phyloP scores from a whole-genome alignment of 2,797 vertebrate genomes.

The Phalloptychus januarius region DNA sequence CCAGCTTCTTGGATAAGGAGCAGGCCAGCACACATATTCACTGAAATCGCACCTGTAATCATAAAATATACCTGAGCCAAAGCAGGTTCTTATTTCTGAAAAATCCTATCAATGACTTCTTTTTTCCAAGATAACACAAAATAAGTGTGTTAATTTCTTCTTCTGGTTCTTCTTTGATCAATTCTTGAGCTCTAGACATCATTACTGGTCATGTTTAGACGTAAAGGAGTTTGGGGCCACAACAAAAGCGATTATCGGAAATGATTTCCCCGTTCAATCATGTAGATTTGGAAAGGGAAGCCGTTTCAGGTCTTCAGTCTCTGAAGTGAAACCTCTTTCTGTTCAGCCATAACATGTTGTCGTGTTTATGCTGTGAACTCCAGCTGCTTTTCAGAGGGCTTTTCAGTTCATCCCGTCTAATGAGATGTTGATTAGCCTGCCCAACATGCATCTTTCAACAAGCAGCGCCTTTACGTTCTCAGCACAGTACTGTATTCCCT shows the following conservation, averaged over 20 bases:
- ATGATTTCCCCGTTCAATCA: slow-evolving; percentile 51
- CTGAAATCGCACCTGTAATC: slow-evolving; percentile 53
- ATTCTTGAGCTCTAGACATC: slow-evolving; percentile 53
- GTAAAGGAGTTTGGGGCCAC: slow-evolving; percentile 58
- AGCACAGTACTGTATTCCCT: slow-evolving; percentile 76
- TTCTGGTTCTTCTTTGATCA: slow-evolving; percentile 64
- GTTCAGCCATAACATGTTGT: slow-evolving; percentile 32
- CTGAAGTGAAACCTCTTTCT: slow-evolving; percentile 18
- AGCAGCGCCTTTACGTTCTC: slow-evolving; percentile 61
- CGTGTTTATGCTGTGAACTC: slow-evolving; percentile 44
- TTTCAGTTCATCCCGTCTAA: slow-evolving; percentile 52
- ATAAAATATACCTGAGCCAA: slow-evolving; percentile 60
- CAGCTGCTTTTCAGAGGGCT: slow-evolving; percentile 42
- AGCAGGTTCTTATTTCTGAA: slow-evolving; percentile 37
- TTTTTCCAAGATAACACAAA: slow-evolving; percentile 64
- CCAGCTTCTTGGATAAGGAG: neutral
- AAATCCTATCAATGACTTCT: slow-evolving; percentile 54
- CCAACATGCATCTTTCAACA: slow-evolving; percentile 74
- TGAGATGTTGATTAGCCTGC: slow-evolving; percentile 53
- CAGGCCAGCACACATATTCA: slow-evolving; percentile 16
- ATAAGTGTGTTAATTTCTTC: slow-evolving; percentile 71
- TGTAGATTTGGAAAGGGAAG: slow-evolving; percentile 31
- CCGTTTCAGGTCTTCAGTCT: slow-evolving; percentile 21
- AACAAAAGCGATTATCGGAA: slow-evolving; percentile 67
- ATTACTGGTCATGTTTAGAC: slow-evolving; percentile 53